phyloP scores from a whole-genome alignment of 2,888 invertebrate genomes.

The Hirtodrosophila histrioides region DNA sequence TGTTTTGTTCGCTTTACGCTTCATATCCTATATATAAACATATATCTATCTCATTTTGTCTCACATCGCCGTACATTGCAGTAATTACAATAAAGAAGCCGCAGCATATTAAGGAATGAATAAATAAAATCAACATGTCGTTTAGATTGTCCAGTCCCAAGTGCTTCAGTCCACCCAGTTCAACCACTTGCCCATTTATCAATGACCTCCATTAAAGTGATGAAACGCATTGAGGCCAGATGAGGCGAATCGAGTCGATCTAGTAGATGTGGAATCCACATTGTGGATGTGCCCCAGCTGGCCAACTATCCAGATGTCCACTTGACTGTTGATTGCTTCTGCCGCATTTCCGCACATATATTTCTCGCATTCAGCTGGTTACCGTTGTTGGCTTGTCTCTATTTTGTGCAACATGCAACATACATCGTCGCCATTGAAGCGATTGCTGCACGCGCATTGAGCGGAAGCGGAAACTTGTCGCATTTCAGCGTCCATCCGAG shows the following conservation, averaged over 20 bases:
- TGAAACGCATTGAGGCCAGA: constrained; percentile 15
- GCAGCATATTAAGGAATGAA: constrained; percentile 66
- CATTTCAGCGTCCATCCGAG: constrained; percentile 14
- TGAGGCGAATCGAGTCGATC: not conserved
- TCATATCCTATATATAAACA: constrained; percentile 47
- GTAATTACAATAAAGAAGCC: constrained; percentile 59
- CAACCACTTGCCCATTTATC: constrained; percentile 14
- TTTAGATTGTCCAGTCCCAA: not conserved
- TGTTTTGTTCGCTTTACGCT: constrained; percentile 65
- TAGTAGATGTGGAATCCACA: too few relatives aligned
- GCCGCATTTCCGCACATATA: constrained; percentile 22
- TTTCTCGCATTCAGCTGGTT: constrained; percentile 7
- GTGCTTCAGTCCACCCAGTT: not conserved
- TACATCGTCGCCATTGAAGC: constrained; percentile 13
- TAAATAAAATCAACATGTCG: constrained; percentile 27
- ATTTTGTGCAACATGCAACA: constrained; percentile 43
- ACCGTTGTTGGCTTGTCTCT: constrained; percentile 39
- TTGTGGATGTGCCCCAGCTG: not conserved
- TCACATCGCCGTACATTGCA: constrained; percentile 55
- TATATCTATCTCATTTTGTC: constrained; percentile 32
- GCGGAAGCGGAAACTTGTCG: constrained; percentile 54
- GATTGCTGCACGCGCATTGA: constrained; percentile 9
- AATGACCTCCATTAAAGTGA: constrained; percentile 24
- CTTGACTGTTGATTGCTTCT: constrained; percentile 40
- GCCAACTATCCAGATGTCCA: constrained; percentile 18